Evolutionary conservation across 1,140 invertebrate species (phyloP).

Genomic region (Aphelenchoides avenae): DNA sequence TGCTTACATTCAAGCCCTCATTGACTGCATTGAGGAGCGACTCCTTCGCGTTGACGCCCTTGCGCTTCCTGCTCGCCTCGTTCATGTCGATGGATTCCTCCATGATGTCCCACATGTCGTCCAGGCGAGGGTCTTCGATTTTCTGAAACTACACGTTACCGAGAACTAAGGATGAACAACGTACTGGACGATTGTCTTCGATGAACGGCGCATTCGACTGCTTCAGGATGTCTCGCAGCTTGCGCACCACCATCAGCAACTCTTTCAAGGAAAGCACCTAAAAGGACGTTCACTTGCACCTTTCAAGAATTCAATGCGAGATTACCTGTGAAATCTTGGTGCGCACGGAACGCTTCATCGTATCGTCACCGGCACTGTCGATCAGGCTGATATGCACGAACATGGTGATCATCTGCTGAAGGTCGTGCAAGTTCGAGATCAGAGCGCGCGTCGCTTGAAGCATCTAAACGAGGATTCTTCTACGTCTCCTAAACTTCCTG

Average conservation of each 20-base stretch:
- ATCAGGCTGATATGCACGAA: conserved; percentile 23
- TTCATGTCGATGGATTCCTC: conserved; percentile 28
- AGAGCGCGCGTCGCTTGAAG: conserved; percentile 26
- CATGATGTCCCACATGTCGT: conserved; percentile 23
- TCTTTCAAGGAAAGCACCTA: conserved; percentile 26
- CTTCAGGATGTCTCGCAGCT: conserved; percentile 8
- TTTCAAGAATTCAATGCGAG: not conserved
- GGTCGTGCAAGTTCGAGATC: conserved; percentile 25
- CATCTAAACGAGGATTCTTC: no score
- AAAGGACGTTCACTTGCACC: not conserved
- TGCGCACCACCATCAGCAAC: not conserved
- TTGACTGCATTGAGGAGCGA: conserved; percentile 25
- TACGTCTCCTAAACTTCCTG: no score
- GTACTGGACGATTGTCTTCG: conserved; percentile 19
- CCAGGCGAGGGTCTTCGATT: conserved; percentile 23
- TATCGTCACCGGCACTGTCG: conserved; percentile 10
- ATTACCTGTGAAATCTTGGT: conserved; percentile 36
- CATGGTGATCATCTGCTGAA: conserved; percentile 39
- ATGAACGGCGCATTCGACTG: conserved; percentile 19
- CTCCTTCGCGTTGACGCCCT: conserved; percentile 31
- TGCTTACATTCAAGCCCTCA: conserved; percentile 19
- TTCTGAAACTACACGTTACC: conserved; percentile 21
- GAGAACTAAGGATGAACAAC: not conserved
- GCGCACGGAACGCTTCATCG: conserved; percentile 25
- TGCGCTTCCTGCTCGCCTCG: conserved; percentile 17